Percentiles rank a stretch among this genome's conserved stretches.
Evolutionary conservation across 2,888 invertebrate genomes (phyloP).

Genomic region (Ecdyonurus torrentis): DNA sequence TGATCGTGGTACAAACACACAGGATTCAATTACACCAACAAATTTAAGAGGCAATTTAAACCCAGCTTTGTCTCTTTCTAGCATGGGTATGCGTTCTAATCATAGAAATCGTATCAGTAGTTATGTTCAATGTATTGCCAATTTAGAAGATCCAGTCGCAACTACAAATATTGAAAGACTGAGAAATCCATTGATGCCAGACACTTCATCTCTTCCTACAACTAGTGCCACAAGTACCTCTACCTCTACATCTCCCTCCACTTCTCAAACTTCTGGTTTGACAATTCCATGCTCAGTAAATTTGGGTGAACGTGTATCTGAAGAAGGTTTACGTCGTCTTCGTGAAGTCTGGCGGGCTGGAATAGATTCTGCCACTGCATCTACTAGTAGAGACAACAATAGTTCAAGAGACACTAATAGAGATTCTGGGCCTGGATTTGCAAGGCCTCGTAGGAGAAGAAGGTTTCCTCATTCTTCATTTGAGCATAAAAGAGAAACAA

Average conservation of each 20-base stretch:
- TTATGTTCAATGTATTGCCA: background rate
- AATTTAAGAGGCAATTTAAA: background rate
- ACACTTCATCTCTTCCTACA: background rate
- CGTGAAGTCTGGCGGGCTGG: background rate
- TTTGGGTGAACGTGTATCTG: background rate
- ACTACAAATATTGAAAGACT: background rate
- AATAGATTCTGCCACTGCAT: background rate
- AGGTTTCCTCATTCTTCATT: background rate
- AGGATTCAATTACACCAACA: background rate
- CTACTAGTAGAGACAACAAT: background rate
- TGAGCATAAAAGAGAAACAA: background rate
- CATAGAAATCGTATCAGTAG: background rate
- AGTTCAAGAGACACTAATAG: no score
- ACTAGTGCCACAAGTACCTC: background rate
- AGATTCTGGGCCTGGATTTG: background rate
- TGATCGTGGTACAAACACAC: background rate
- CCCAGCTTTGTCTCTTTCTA: background rate
- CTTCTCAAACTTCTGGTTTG: no score
- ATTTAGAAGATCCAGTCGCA: background rate
- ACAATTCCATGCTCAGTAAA: background rate
- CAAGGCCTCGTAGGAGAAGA: background rate
- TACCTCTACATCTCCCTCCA: no score
- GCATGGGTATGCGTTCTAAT: background rate
- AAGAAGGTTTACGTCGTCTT: background rate
- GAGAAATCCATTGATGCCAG: background rate